A percentile compares a stretch with the other conserved stretches of the same genome.
These are phyloP conservation scores for Hiodon tergisus DNA, from an alignment of 2,113 vertebrate genomes.

Conservation along the genomic window DNA sequence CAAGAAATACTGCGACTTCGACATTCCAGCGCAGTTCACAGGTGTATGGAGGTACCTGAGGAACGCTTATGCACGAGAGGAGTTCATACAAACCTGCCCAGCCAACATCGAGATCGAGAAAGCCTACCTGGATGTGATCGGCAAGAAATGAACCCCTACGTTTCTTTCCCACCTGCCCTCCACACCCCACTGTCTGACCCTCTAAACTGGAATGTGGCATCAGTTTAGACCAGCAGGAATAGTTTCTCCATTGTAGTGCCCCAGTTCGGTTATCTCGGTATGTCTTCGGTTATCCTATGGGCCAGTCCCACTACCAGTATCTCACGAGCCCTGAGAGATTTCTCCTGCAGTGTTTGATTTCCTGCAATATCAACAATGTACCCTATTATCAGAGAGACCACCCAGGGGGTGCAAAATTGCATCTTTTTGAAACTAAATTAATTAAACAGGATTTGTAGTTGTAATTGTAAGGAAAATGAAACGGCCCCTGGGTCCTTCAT, in stretches of 20 bases:
- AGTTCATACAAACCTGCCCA: slow-evolving; percentile 86
- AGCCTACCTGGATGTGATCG: slow-evolving; percentile 72
- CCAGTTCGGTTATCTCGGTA: no score
- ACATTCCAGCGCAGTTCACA: slow-evolving; percentile 76
- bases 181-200: background rate
- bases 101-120: slow-evolving; percentile 82
- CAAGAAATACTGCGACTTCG: slow-evolving; percentile 85
- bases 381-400: no score
- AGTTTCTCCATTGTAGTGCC: background rate
- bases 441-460: no score
- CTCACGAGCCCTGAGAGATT: no score
- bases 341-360: no score
- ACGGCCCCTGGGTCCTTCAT: no score
- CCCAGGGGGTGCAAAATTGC: no score
- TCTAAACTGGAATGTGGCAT: background rate
- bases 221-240: background rate
- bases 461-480: no score
- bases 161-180: background rate
- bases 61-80: slow-evolving; percentile 75
- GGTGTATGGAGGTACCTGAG: slow-evolving; percentile 84
- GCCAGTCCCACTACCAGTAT: no score
- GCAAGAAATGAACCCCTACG: slow-evolving; percentile 56
- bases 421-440: no score
- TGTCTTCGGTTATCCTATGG: no score
- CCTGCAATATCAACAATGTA: no score